Evolutionary conservation across 2,113 vertebrate genomes (phyloP).

Genomic region (Chelonoidis abingdonii): DNA sequence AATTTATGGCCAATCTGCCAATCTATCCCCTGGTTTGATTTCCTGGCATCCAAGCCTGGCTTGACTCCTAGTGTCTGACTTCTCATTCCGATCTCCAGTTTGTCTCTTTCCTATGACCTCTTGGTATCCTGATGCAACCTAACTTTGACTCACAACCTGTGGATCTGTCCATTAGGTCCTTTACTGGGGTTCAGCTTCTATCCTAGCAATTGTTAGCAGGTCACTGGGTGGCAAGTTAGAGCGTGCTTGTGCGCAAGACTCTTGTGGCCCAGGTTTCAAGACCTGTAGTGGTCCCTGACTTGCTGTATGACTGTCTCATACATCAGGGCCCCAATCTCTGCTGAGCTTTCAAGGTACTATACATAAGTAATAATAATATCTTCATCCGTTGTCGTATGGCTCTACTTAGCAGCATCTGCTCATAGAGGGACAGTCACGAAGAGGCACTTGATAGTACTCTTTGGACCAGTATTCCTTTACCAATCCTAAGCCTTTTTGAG

Average conservation of each 20-base stretch:
- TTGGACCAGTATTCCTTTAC: rapidly evolving
- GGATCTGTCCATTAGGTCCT: not conserved
- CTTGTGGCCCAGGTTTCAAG: no score
- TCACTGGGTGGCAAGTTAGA: not conserved
- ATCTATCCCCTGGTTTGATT: not conserved
- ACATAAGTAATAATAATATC: not conserved
- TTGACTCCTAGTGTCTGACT: not conserved
- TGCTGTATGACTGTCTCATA: not conserved
- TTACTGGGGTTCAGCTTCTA: not conserved
- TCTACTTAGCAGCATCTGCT: no score
- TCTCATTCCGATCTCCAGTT: not conserved
- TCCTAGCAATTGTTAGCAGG: not conserved
- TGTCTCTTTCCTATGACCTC: not conserved
- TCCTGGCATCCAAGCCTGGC: not conserved
- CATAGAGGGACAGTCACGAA: no score
- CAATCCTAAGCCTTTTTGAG: not conserved
- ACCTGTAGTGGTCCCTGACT: not conserved
- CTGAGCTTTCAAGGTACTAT: not conserved
- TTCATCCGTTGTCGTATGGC: no score
- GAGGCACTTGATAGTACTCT: not conserved
- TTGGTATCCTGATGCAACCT: no score
- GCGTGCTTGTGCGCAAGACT: not conserved
- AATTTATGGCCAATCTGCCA: not conserved
- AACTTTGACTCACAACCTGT: not conserved
- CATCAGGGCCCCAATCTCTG: not conserved